Percentiles rank a stretch among this genome's conserved stretches.
These are phyloP conservation scores for Hippotragus niger DNA, from an alignment of 2,113 vertebrate species.

Conservation along the genomic window DNA sequence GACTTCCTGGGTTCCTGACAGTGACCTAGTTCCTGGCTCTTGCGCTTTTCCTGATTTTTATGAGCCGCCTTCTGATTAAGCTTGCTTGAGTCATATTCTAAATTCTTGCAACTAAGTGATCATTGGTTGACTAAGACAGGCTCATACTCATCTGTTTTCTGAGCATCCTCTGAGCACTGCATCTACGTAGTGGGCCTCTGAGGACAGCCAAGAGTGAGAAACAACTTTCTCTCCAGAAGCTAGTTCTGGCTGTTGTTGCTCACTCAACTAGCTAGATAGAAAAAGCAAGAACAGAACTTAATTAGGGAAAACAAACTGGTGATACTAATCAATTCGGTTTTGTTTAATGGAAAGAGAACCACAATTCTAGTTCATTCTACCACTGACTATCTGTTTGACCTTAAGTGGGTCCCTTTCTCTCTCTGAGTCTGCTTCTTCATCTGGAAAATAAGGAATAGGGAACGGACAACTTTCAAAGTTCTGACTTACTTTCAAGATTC, in stretches of 20 bases:
- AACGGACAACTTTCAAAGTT: background rate
- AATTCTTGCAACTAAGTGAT: background rate
- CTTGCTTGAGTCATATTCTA: background rate
- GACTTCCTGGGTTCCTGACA: background rate
- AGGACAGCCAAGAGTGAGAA: background rate
- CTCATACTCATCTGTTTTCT: background rate
- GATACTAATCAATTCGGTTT: background rate
- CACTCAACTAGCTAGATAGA: background rate
- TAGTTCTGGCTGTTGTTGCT: background rate
- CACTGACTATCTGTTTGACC: background rate
- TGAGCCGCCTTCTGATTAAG: background rate
- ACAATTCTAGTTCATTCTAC: background rate
- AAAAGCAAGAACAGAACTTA: background rate
- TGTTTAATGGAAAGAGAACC: background rate
- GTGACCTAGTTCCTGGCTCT: background rate
- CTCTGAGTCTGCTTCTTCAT: background rate
- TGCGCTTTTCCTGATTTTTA: background rate
- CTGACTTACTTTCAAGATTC: background rate
- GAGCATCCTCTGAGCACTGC: background rate
- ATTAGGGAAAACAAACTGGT: background rate
- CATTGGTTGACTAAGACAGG: background rate
- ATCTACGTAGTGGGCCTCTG: background rate
- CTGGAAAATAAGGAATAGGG: background rate
- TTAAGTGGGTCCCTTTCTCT: background rate
- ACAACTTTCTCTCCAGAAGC: background rate